Conservation (phyloP, 2,113 vertebrate species). For the Polypterus senegalus region DNA sequence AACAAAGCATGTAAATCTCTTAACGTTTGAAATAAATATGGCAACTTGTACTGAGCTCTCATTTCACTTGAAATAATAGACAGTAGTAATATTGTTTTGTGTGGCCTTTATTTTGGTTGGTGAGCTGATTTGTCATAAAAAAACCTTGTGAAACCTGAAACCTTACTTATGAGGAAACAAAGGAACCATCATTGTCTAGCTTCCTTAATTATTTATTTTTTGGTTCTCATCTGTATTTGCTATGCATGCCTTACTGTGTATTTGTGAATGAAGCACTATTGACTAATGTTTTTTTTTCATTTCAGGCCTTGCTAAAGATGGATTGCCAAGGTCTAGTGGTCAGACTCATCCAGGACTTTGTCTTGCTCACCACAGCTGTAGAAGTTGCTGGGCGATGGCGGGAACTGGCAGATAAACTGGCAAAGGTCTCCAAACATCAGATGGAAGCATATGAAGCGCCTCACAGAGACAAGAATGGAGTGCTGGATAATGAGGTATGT, state of each 20-base stretch:
- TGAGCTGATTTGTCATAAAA: too few species aligned
- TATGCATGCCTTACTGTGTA: not conserved
- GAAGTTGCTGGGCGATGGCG: conserved; percentile 87
- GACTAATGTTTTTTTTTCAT: not conserved
- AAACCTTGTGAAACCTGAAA: too few species aligned
- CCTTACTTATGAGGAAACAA: too few species aligned
- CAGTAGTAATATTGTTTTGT: too few species aligned
- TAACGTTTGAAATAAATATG: too few species aligned
- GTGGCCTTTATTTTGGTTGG: too few species aligned
- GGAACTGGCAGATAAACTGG: conserved; percentile 81
- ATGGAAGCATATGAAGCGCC: conserved; percentile 94
- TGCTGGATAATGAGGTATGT: conserved; percentile 80
- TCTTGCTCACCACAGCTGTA: conserved; percentile 85
- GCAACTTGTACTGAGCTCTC: too few species aligned
- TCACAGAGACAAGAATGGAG: conserved; percentile 69
- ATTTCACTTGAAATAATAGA: too few species aligned
- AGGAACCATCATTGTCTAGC: too few species aligned
- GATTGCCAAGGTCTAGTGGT: conserved; percentile 94
- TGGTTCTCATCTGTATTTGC: too few species aligned
- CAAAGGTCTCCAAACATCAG: conserved; percentile 81
- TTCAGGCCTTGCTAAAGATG: conserved; percentile 83
- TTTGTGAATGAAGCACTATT: not conserved
- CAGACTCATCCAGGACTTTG: conserved; percentile 85
- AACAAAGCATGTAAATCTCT: too few species aligned
- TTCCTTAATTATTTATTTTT: too few species aligned